Percentiles rank a stretch among this genome's conserved stretches.
Conservation (phyloP, 2,113 vertebrate genomes). For the Notarius quadriscutis region DNA sequence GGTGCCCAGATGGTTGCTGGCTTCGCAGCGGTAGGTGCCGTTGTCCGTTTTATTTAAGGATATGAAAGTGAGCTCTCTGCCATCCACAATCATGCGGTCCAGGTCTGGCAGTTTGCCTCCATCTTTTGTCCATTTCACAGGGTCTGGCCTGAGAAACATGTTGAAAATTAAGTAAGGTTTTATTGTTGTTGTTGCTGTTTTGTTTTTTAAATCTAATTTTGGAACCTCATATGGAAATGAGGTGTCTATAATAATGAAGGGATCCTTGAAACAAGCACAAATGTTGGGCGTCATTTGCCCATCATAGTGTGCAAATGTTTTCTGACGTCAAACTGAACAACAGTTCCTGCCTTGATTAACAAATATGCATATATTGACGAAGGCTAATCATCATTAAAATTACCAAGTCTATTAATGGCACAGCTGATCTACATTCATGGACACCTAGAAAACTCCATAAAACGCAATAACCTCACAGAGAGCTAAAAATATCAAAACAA, state of each 20-base stretch:
- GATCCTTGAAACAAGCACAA: neutral
- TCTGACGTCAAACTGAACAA: neutral
- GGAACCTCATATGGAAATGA: neutral
- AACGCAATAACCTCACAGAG: too few species aligned
- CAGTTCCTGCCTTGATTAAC: neutral
- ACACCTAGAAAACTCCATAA: neutral
- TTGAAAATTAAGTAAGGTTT: neutral
- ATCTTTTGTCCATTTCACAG: constrained; percentile 96
- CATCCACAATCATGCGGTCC: constrained; percentile 92
- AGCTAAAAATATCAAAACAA: neutral
- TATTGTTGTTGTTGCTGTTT: neutral
- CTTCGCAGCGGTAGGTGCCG: constrained; percentile 97
- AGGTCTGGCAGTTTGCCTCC: constrained; percentile 92
- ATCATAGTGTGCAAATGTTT: neutral
- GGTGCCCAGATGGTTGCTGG: constrained; percentile 91
- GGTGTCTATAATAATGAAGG: neutral
- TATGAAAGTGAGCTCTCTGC: constrained; percentile 90
- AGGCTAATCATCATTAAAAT: neutral
- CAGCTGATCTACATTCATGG: neutral
- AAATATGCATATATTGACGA: neutral
- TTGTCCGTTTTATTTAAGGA: constrained; percentile 99
- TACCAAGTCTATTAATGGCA: neutral
- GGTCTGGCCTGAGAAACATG: constrained; percentile 82
- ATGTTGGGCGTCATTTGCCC: neutral
- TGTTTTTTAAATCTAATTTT: neutral